Base-by-base conservation (phyloP, 2,888 invertebrate species). In the Trachelus troglodyta region DNA sequence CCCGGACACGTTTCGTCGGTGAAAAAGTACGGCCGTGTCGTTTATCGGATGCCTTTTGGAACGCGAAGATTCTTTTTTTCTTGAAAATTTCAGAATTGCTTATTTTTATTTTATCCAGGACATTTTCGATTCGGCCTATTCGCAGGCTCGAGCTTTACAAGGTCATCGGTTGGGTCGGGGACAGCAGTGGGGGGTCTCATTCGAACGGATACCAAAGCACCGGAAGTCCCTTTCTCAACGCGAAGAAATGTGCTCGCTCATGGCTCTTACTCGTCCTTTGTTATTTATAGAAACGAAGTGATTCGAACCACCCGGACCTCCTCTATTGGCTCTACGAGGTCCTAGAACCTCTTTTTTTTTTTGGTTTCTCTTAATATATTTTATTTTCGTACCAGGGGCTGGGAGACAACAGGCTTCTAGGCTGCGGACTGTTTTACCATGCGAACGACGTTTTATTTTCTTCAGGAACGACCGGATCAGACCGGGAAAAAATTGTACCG, bases 1-100 rank as follows among this genome's bases (percentile, higher is more conserved):
- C 73, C 37, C 40, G 69, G 77, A 79, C 76, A 79, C 76, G 74
- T 34, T 75, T 80, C 75, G 73, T 76, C 68, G 74, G 4, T 12
- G 31, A 33, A 71, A 56, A 9, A 23, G 23, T 23, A 56, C 6
- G 40, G 1, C 6, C 3, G 35, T 40, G 40, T 40, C 40, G 12
- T 56, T 56, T 40, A 0, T 40, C 15, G 9, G 15, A 56, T 56
- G 40, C 2, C 0, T 56, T 56, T 56, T 56, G 40, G 2, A 56
- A 15, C 23, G 40, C 1, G 40, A 56, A 56, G 23, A 23, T 56
- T 56, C 12, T 37, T 12, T 12, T 37, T 56, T 56, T 23, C 0
- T 12, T 3, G 1, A 37, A 12, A 15, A 40, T 40, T 15, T 15
- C 4, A 40, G 4, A 4, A 40, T 37, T 12, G 35, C 12, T 37